Evolutionary conservation across 2,113 vertebrate genomes (phyloP), one percentile per base, ranked within the genome.

Genomic region (Hypomesus transpacificus): DNA sequence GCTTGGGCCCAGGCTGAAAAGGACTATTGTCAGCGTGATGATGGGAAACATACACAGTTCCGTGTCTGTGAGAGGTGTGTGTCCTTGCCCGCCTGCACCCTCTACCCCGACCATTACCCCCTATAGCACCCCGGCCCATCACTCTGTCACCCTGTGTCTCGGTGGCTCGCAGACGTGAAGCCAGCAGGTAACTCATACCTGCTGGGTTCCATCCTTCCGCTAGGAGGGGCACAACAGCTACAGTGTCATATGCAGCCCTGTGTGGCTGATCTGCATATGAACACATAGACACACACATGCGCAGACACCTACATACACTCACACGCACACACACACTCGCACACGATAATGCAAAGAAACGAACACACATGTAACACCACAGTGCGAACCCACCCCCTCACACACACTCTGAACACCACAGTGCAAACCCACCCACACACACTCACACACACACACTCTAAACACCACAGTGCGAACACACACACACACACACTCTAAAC

Each of bases 11-110:
- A 85, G 79, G 71, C 34, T 50, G 82, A 64, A 80, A 81, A 79
- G 79, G 70, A 75, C 46, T 22, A 75, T 70, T 86, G 76, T 84
- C 28, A 85, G 80, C 82, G 82, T 83, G 80, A 81, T 73, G 86
- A 83, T 79, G 81, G 82, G 72, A 74, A 74, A 75, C 26, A 51
- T 75, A 72, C 34, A 64, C 70, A 70, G 57, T 75, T 1, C 50
- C 20, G 3, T 71, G 65, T 68, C 76, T 39, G 39, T 53, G 77
- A 81, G 75, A 82, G 17, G 24, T 68, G 78, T 85, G 77, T 80
- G 86, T 87, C 86, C 84, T 88, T 88, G 82, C 82, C 73, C 69
- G 71, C 70, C 34, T 54, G 4, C 52, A 21, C 60, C 34, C 51
- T 26, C 31, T 60, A 14, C 13, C 64, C 28, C 21, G 5, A 5